Conservation (phyloP, 2,797 vertebrate species). For the Euthynnus affinis region DNA sequence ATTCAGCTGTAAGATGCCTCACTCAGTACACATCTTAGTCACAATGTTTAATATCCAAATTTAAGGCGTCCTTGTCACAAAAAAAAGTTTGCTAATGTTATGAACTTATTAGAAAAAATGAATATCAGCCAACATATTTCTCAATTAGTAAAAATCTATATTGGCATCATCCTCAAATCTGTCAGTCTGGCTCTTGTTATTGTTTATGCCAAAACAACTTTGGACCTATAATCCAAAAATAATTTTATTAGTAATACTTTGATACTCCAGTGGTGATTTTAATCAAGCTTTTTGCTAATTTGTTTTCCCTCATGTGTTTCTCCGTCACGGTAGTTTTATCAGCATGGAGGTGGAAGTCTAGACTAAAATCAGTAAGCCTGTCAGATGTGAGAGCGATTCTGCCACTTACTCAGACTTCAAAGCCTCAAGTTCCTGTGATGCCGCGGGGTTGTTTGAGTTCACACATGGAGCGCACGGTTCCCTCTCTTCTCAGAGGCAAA, state of each 20-base stretch:
- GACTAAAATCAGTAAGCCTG: slow-evolving; percentile 9
- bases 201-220: too few species aligned
- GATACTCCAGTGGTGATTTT: background rate
- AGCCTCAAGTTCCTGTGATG: slow-evolving; percentile 29
- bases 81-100: too few species aligned
- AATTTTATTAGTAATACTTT: background rate
- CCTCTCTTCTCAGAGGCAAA: slow-evolving; percentile 43
- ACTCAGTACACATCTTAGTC: too few species aligned
- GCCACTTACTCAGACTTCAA: slow-evolving; percentile 43
- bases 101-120: too few species aligned
- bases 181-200: too few species aligned
- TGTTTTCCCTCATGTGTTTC: background rate
- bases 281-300: background rate
- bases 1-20: too few species aligned
- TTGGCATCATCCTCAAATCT: too few species aligned
- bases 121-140: too few species aligned
- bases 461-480: background rate
- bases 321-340: background rate
- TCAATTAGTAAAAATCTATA: too few species aligned
- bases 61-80: too few species aligned
- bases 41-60: too few species aligned
- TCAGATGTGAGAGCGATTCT: slow-evolving; percentile 39
- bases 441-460: slow-evolving; percentile 57
- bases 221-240: too few species aligned
- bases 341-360: background rate